Conservation (phyloP, 1,140 invertebrate genomes). For the Liolophura sinensis region DNA sequence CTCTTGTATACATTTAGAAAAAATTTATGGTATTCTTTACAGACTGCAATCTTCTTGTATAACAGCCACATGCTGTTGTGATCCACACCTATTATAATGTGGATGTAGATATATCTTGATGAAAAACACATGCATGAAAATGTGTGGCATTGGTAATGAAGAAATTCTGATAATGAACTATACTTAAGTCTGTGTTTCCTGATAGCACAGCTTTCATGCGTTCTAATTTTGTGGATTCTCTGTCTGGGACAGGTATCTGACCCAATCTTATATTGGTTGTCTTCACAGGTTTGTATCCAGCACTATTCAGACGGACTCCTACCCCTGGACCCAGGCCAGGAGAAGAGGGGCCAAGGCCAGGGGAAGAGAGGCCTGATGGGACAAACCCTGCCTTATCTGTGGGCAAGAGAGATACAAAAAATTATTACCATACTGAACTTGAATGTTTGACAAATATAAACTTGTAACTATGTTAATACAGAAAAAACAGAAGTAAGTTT, state of each 20-base stretch:
- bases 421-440: not conserved
- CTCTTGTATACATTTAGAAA: no score
- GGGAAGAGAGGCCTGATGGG: no score
- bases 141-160: not conserved
- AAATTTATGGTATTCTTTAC: no score
- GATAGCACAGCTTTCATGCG: conserved; percentile 44
- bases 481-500: no score
- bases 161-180: conserved; percentile 25
- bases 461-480: no score
- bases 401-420: conserved; percentile 9
- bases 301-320: conserved; percentile 51
- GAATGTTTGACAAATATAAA: no score
- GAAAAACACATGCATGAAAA: not conserved
- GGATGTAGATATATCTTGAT: not conserved
- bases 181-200: conserved; percentile 38
- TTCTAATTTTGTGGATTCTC: conserved; percentile 67
- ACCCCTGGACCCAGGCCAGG: conserved; percentile 54
- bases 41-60: no score
- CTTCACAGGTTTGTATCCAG: conserved; percentile 39
- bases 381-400: no score
- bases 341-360: conserved; percentile 16
- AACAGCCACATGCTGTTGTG: no score
- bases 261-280: conserved; percentile 40
- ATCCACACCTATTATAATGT: conserved; percentile 2
- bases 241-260: conserved; percentile 47